Evolutionary conservation across 2,113 vertebrate species (phyloP).

Genomic region (Mastomys coucha): DNA sequence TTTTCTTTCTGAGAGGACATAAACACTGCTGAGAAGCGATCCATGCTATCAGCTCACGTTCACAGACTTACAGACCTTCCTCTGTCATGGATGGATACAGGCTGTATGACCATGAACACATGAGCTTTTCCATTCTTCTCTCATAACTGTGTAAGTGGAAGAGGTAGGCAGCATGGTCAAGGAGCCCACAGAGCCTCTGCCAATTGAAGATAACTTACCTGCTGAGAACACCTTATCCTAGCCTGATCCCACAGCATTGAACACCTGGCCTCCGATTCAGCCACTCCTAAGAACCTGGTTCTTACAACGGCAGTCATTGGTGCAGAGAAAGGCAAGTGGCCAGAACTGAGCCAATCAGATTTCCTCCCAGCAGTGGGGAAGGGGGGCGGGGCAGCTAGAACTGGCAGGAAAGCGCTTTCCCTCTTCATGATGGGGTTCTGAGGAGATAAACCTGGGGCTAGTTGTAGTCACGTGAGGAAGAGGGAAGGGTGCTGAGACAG

Average conservation of each 20-base stretch:
- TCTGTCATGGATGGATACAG: neutral
- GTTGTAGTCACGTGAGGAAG: neutral
- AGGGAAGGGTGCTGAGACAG: neutral
- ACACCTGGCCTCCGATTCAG: neutral
- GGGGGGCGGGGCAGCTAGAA: neutral
- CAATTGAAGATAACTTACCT: neutral
- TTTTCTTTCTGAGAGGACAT: neutral
- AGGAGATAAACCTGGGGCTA: neutral
- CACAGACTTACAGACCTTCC: neutral
- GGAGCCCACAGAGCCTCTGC: neutral
- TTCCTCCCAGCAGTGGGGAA: neutral
- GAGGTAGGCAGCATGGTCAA: neutral
- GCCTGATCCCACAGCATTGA: neutral
- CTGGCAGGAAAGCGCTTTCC: neutral
- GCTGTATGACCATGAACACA: rapidly evolving
- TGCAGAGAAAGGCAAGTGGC: neutral
- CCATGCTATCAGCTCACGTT: neutral
- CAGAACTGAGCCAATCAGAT: conserved; percentile 34
- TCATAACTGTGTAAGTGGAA: no score
- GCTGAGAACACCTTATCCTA: neutral
- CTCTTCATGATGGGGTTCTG: neutral
- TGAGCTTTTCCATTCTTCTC: neutral
- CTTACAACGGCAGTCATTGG: neutral
- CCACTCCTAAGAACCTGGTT: neutral
- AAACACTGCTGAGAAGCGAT: neutral